Evolutionary conservation across 2,797 vertebrate species (phyloP), one percentile per base, ranked within the genome.

Genomic region (Heteromormyrus szaboi): DNA sequence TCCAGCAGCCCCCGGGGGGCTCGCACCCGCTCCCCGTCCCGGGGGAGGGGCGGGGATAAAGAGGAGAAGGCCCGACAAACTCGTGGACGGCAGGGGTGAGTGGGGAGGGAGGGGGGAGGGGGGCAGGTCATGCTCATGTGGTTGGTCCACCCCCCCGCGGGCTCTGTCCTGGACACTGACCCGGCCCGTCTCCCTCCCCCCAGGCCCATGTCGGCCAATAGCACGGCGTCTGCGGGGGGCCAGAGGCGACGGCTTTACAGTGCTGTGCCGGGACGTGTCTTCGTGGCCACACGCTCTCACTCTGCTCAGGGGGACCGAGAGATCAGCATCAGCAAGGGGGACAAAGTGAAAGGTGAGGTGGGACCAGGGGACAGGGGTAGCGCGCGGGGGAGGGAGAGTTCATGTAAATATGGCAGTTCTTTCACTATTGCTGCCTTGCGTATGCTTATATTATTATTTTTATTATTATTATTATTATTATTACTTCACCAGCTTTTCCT

Each of bases 261-360:
- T 0, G 98, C 98, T 0, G 97, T 98, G 17, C 98, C 98, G 0
- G 98, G 97, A 1, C 95, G 98, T 0, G 94, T 97, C 48, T 98
- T 98, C 87, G 94, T 98, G 91, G 98, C 96, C 1, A 96, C 96
- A 44, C 97, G 96, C 44, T 95, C 95, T 0, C 96, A 98, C 94
- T 96, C 97, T 72, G 95, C 97, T 0, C 95, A 95, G 11, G 96
- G 94, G 12, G 97, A 98, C 88, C 95, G 96, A 9, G 97, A 98
- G 92, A 96, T 98, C 83, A 96, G 95, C 29, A 93, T 98, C 90
- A 98, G 93, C 95, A 98, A 98, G 93, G 98, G 98, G 4, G 98
- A 98, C 94, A 97, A 96, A 92, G 97, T 98, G 90, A 98, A 98
- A 97, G 97, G 97, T 98, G 93, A 93, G 91, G 41, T 19, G 19